These are phyloP conservation scores for Nothoprocta perdicaria DNA, from an alignment of 2,113 vertebrate species.

Conservation along the genomic window DNA sequence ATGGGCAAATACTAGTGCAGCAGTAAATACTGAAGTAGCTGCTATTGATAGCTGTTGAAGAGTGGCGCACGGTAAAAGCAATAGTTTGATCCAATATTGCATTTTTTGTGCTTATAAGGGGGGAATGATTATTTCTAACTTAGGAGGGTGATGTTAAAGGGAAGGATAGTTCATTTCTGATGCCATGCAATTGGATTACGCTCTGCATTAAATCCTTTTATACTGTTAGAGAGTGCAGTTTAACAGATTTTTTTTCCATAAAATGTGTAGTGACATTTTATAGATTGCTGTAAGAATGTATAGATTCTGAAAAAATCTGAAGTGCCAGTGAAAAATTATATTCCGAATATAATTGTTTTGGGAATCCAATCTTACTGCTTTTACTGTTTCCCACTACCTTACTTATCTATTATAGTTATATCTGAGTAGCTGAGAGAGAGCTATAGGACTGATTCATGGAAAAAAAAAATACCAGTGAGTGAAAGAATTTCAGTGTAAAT, in stretches of 20 bases:
- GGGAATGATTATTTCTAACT: not conserved
- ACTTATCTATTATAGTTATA: not conserved
- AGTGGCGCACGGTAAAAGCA: not conserved
- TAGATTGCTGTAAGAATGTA: not conserved
- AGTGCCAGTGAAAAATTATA: not conserved
- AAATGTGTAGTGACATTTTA: not conserved
- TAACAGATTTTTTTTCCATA: not conserved
- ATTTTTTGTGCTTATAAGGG: not conserved
- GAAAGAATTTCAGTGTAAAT: not conserved
- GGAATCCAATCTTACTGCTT: not conserved
- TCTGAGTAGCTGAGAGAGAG: not conserved
- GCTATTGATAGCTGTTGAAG: not conserved
- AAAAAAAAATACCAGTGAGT: not conserved
- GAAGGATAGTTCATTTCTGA: not conserved
- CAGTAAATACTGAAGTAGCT: not conserved
- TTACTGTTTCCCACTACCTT: not conserved
- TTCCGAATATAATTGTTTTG: not conserved
- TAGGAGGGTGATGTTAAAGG: not conserved
- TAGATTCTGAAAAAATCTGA: not conserved
- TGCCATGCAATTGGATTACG: not conserved
- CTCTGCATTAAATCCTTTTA: constrained; percentile 25
- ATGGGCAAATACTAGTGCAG: not conserved
- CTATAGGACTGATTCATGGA: not conserved
- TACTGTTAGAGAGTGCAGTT: not conserved
- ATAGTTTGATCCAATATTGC: not conserved